phyloP scores from a whole-genome alignment of 2,797 vertebrate species.

The Premnoplex brunnescens region DNA sequence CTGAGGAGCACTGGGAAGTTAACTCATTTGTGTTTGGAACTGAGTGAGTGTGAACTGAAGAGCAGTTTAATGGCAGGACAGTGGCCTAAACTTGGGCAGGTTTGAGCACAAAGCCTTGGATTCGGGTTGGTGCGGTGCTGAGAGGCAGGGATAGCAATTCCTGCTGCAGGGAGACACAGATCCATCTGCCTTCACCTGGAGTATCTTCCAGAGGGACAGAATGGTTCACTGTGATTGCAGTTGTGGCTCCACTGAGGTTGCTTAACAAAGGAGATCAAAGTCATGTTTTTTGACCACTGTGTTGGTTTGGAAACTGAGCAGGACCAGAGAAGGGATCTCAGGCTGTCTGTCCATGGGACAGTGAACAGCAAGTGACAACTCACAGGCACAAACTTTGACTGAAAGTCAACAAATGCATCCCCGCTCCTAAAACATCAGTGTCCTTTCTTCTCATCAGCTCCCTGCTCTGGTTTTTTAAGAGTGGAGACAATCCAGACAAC shows the following conservation, averaged over 20 bases:
- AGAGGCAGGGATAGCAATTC: background rate
- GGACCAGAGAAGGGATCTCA: background rate
- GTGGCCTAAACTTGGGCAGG: background rate
- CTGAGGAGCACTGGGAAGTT: background rate
- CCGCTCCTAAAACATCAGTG: background rate
- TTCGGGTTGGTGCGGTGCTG: fast-evolving
- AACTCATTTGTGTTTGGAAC: background rate
- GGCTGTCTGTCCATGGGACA: background rate
- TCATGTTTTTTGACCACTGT: background rate
- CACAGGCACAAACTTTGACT: background rate
- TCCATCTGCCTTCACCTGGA: background rate
- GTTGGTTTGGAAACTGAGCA: background rate
- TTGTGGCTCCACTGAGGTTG: fast-evolving
- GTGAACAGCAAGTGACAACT: background rate
- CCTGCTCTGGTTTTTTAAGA: background rate
- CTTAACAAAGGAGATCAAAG: background rate
- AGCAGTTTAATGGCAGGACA: background rate
- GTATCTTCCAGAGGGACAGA: background rate
- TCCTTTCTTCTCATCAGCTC: background rate
- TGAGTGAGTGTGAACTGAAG: background rate
- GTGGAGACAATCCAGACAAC: background rate
- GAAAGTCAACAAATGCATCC: background rate
- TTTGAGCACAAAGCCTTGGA: fast-evolving
- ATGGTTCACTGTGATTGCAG: background rate
- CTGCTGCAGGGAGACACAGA: background rate